Evolutionary conservation across 2,797 vertebrate genomes (phyloP).

Genomic region (Lepilemur septentrionalis): DNA sequence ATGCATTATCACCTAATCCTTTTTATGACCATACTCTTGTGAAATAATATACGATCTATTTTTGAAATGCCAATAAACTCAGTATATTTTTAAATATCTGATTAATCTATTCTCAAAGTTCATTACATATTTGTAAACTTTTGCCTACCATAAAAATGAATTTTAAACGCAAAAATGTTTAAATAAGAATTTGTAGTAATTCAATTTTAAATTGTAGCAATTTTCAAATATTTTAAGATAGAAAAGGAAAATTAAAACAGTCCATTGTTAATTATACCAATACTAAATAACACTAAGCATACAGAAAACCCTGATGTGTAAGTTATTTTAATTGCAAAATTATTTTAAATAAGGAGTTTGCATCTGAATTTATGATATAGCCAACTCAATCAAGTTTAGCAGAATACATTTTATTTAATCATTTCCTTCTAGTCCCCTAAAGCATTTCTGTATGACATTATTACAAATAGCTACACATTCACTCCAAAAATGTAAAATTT

Average conservation of each 20-base stretch:
- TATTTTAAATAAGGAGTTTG: neutral
- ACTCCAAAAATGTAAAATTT: neutral
- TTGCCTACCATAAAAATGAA: neutral
- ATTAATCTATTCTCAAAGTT: neutral
- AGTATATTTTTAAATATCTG: constrained; percentile 2
- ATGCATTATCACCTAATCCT: neutral
- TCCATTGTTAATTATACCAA: neutral
- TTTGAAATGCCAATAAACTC: constrained; percentile 36
- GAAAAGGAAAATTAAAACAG: constrained; percentile 27
- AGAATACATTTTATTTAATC: neutral
- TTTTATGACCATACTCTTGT: neutral
- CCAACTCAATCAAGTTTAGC: neutral
- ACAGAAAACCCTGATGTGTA: neutral
- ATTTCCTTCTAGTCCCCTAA: neutral
- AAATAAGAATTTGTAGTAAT: neutral
- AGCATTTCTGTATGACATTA: neutral
- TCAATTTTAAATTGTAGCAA: constrained; percentile 7
- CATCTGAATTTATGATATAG: neutral
- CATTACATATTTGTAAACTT: neutral
- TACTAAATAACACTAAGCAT: neutral
- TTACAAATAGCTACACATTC: neutral
- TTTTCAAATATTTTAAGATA: neutral
- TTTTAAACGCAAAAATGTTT: neutral
- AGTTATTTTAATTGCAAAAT: neutral
- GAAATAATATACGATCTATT: neutral